Evolutionary conservation across 1,140 invertebrate species (phyloP).

Genomic region (Drosophila gunungcola): DNA sequence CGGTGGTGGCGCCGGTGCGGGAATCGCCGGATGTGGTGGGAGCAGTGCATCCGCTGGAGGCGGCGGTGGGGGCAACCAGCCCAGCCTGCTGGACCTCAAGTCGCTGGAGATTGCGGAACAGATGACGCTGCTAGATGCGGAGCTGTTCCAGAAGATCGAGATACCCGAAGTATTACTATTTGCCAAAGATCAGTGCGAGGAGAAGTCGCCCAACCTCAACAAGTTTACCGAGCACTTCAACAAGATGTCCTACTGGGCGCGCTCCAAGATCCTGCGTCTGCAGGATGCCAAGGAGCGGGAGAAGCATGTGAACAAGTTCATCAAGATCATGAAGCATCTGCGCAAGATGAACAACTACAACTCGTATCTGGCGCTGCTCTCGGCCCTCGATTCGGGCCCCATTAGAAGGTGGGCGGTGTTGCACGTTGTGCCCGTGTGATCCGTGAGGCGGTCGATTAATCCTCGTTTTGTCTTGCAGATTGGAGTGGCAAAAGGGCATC

Average conservation of each 20-base stretch:
- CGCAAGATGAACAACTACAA: conserved; percentile 99
- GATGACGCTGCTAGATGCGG: conserved; percentile 98
- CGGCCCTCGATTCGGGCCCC: conserved; percentile 98
- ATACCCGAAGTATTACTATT: conserved; percentile 98
- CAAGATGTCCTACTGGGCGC: conserved; percentile 99
- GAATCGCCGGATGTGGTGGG: neutral
- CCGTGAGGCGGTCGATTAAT: too few species aligned
- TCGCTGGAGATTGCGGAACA: conserved; percentile 95
- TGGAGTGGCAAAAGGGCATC: conserved; percentile 98
- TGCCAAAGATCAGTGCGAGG: conserved; percentile 98
- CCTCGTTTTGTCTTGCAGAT: conserved; percentile 84
- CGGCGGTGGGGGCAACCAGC: conserved; percentile 26
- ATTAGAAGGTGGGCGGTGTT: conserved; percentile 87
- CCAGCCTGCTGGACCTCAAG: conserved; percentile 95
- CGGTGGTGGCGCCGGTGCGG: conserved; percentile 1
- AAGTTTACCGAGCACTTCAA: conserved; percentile 99
- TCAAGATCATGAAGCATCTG: conserved; percentile 99
- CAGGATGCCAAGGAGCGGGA: conserved; percentile 97
- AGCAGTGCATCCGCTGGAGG: neutral
- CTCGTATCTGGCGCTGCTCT: conserved; percentile 97
- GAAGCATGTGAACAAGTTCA: conserved; percentile 97
- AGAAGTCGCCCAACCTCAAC: conserved; percentile 97
- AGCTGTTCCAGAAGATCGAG: conserved; percentile 98
- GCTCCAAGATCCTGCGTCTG: conserved; percentile 91
- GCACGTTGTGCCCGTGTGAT: neutral